Percentiles rank a stretch among this genome's conserved stretches.
phyloP scores from a whole-genome alignment of 2,113 vertebrate genomes.

The Empidonax alnorum region DNA sequence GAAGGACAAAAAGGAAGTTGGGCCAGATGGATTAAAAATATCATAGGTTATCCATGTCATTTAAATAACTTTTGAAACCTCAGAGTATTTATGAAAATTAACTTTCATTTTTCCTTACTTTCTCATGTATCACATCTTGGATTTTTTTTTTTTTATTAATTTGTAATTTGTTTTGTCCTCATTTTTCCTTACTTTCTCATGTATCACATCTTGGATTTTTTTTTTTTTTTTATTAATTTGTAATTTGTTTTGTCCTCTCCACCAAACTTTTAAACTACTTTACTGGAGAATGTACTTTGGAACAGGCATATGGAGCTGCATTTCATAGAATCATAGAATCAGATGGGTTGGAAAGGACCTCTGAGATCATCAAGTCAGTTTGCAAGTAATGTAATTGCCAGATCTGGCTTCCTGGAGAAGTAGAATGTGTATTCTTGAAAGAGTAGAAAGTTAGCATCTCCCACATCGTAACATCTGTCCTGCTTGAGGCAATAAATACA shows the following conservation, averaged over 20 bases:
- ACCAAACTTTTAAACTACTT: background rate
- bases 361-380: background rate
- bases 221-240: background rate
- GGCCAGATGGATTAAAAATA: background rate
- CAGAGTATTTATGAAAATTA: background rate
- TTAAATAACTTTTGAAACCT: background rate
- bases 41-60: background rate
- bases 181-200: background rate
- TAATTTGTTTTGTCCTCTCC: background rate
- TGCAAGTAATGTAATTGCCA: background rate
- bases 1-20: background rate
- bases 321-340: background rate
- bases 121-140: background rate
- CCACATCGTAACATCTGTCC: background rate
- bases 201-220: background rate
- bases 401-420: constrained; percentile 2
- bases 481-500: background rate
- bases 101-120: background rate
- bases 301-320: rapidly evolving
- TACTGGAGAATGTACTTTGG: background rate
- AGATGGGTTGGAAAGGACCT: too few relatives aligned
- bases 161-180: background rate
- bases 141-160: background rate
- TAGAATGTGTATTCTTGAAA: background rate
- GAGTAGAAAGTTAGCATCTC: background rate